Conservation (phyloP, 1,140 invertebrate genomes). For the Hyphantria cunea region DNA sequence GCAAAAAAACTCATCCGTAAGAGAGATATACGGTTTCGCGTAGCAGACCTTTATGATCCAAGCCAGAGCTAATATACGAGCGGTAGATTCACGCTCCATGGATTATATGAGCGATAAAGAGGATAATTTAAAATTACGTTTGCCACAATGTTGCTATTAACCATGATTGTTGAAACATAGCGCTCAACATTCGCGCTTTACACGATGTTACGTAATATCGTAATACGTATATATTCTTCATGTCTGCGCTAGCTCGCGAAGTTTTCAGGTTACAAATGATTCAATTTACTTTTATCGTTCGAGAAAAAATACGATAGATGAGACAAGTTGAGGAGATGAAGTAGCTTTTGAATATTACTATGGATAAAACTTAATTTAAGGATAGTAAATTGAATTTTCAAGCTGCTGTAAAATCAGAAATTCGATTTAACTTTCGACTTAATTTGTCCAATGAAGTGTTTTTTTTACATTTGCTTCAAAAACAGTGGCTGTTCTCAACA, state of each 20-base stretch:
- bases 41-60: slow-evolving; percentile 62
- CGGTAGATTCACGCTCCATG: slow-evolving; percentile 56
- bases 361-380: slow-evolving; percentile 14
- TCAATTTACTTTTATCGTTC: slow-evolving; percentile 27
- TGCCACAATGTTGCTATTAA: slow-evolving; percentile 57
- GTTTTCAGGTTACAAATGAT: slow-evolving; percentile 24
- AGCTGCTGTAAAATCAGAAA: slow-evolving; percentile 7
- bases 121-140: slow-evolving; percentile 69
- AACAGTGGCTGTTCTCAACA: slow-evolving; percentile 7
- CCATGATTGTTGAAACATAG: slow-evolving; percentile 42
- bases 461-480: slow-evolving; percentile 7
- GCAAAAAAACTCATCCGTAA: slow-evolving; percentile 61
- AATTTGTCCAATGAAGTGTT: slow-evolving; percentile 25
- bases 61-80: slow-evolving; percentile 62
- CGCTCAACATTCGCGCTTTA: slow-evolving; percentile 22
- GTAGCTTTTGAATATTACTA: slow-evolving; percentile 15
- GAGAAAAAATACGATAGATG: slow-evolving; percentile 15
- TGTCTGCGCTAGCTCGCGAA: slow-evolving; percentile 7
- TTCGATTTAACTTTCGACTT: slow-evolving; percentile 13
- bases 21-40: slow-evolving; percentile 58
- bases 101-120: slow-evolving; percentile 67
- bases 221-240: slow-evolving; percentile 11
- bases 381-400: slow-evolving; percentile 20
- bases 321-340: slow-evolving; percentile 11
- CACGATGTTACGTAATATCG: slow-evolving; percentile 26